phyloP scores from a whole-genome alignment of 1,140 invertebrate genomes.

The Nasonia giraulti region DNA sequence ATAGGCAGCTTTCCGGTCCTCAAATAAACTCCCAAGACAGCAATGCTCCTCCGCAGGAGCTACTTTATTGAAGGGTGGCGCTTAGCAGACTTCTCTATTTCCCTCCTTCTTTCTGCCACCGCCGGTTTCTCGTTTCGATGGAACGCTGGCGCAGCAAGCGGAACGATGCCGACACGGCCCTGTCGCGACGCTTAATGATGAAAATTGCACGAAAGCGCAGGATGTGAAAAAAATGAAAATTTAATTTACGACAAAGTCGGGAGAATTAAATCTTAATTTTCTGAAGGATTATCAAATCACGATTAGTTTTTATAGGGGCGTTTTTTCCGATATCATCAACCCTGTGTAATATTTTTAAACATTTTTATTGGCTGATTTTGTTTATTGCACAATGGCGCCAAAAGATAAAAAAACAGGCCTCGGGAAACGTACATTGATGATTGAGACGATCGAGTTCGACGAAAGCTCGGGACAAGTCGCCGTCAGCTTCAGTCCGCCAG shows the following conservation, averaged over 20 bases:
- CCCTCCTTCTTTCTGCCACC: neutral
- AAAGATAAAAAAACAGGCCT: no score
- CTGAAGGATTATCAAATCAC: neutral
- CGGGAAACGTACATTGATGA: no score
- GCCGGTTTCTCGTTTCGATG: neutral
- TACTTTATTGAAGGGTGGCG: slow-evolving; percentile 26
- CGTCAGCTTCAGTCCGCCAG: no score
- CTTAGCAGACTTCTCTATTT: slow-evolving; percentile 5
- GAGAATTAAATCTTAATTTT: neutral
- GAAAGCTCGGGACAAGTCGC: no score
- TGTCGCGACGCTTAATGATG: neutral
- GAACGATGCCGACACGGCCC: neutral
- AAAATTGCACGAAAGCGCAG: slow-evolving; percentile 12
- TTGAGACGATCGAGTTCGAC: no score
- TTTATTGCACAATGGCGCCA: no score
- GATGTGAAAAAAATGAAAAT: slow-evolving; percentile 15
- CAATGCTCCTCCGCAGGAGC: neutral
- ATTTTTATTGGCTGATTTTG: no score
- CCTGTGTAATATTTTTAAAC: no score
- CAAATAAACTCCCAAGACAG: slow-evolving; percentile 28
- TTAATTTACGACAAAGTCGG: neutral
- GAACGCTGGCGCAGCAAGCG: slow-evolving; percentile 22
- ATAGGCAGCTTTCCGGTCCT: neutral
- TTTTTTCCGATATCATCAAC: no score
- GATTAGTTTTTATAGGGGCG: neutral